Percentiles rank a stretch among this genome's conserved stretches.
Evolutionary conservation across 2,113 vertebrate genomes (phyloP).

Genomic region (Heliornis fulica): DNA sequence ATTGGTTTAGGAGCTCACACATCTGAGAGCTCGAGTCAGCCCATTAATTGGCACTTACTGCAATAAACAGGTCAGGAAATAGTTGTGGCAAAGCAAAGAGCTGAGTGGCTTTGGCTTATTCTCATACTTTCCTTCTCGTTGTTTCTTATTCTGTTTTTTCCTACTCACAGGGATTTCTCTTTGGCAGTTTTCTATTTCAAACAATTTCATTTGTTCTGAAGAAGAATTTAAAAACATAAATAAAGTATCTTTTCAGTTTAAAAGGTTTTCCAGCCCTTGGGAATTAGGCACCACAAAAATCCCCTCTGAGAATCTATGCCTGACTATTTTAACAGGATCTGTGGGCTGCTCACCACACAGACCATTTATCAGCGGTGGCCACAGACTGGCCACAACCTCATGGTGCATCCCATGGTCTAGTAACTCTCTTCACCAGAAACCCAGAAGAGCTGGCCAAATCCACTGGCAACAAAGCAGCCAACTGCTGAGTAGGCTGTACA

Average conservation of each 20-base stretch:
- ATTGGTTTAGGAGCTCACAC: background rate
- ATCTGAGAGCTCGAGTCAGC: background rate
- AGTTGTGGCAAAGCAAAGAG: conserved; percentile 21
- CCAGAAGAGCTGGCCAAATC: background rate
- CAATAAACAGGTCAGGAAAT: conserved; percentile 54
- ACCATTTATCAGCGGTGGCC: background rate
- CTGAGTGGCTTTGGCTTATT: background rate
- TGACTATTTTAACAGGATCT: background rate
- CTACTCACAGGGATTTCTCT: background rate
- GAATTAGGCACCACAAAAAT: background rate
- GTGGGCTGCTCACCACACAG: background rate
- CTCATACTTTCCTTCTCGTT: background rate
- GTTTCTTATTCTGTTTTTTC: background rate
- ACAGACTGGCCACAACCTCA: background rate
- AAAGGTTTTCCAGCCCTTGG: background rate
- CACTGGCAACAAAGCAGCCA: background rate
- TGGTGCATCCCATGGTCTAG: background rate
- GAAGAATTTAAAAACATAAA: background rate
- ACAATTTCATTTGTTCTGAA: background rate
- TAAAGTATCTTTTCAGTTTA: background rate
- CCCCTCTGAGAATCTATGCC: fast-evolving
- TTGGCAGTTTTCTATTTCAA: background rate
- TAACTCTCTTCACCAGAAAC: background rate
- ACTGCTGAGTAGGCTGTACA: no score
- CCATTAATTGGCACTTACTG: conserved; percentile 7